Conservation (phyloP, 2,888 invertebrate genomes). For the Belgica antarctica region DNA sequence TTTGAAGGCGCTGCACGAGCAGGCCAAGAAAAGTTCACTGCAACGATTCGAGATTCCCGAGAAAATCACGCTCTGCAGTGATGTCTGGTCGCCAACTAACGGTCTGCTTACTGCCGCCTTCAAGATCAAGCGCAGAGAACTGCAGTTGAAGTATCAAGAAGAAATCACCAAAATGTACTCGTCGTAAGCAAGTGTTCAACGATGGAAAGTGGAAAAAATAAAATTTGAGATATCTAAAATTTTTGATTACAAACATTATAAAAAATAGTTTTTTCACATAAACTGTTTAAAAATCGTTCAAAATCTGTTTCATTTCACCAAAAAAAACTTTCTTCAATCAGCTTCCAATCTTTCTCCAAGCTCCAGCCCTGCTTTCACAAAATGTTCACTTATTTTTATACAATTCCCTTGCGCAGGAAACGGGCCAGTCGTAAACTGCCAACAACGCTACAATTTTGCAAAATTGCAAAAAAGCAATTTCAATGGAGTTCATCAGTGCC, state of each 20-base stretch:
- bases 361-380: too few relatives aligned
- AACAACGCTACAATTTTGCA: background rate
- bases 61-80: slow-evolving; percentile 81
- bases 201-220: too few relatives aligned
- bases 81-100: slow-evolving; percentile 96
- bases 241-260: too few relatives aligned
- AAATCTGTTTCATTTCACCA: too few relatives aligned
- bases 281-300: too few relatives aligned
- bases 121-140: slow-evolving; percentile 95
- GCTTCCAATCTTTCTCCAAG: too few relatives aligned
- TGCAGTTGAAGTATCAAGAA: slow-evolving; percentile 87
- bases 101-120: slow-evolving; percentile 97
- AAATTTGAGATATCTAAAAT: too few relatives aligned
- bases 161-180: slow-evolving; percentile 95
- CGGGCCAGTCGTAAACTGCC: background rate
- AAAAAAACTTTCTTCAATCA: too few relatives aligned
- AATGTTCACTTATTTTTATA: background rate
- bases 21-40: slow-evolving; percentile 83
- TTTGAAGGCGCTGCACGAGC: slow-evolving; percentile 75
- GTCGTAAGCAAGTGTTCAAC: too few relatives aligned
- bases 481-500: background rate
- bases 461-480: background rate
- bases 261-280: too few relatives aligned
- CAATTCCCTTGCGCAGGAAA: background rate
- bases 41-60: slow-evolving; percentile 91